phyloP scores from a whole-genome alignment of 2,113 vertebrate species.

The Pygoscelis antarcticus region DNA sequence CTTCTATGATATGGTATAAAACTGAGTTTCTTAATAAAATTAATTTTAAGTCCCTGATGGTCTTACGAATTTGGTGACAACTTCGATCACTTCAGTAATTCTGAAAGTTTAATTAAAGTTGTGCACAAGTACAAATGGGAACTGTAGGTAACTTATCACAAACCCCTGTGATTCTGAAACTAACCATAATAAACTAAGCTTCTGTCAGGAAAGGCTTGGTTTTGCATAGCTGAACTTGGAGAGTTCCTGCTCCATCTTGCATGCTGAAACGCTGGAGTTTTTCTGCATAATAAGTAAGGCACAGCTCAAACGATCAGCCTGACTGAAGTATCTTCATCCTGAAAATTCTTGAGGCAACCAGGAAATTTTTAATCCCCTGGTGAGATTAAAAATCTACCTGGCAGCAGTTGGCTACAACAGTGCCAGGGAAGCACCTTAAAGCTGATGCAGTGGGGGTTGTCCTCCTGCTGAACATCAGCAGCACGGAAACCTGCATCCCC shows the following conservation, averaged over 20 bases:
- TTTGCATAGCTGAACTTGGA: neutral
- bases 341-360: neutral
- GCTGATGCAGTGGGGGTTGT: neutral
- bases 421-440: fast-evolving
- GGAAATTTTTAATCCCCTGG: neutral
- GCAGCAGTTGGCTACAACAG: neutral
- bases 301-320: neutral
- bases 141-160: neutral
- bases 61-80: neutral
- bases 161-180: neutral
- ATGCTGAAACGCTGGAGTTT: neutral
- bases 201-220: neutral
- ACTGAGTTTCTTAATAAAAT: neutral
- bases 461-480: neutral
- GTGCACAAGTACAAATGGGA: neutral
- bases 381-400: neutral
- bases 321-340: neutral
- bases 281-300: neutral
- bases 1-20: neutral
- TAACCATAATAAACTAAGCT: neutral
- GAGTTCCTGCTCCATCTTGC: neutral
- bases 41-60: neutral
- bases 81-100: neutral
- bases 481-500: neutral
- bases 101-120: neutral